Base-by-base conservation (phyloP, 37 sponge, comb jelly and placozoan genomes). In the Tethya wilhelma region DNA sequence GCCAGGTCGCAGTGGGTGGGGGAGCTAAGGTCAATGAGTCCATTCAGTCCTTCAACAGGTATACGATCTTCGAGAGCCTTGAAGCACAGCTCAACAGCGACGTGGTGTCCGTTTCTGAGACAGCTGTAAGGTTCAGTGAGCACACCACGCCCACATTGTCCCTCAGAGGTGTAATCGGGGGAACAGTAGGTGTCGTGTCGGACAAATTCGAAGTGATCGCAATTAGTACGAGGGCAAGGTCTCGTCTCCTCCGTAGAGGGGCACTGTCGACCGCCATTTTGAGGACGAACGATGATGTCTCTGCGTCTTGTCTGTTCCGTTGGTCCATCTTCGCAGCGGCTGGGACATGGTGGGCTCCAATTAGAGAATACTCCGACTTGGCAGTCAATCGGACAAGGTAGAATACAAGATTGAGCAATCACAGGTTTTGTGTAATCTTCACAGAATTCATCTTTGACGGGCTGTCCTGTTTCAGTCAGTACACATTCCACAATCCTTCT, bases 381-480 rank as follows among this genome's bases (percentile, higher is more conserved):
- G 43, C 82, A 81, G 46, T 81, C 82, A 31, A 81, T 38, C 22
- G 82, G 82, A 62, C 82, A 81, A 9, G 73, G 71, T 7, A 81
- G 0, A 25, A 14, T 57, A 17, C 82, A 81, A 28, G 25, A 22
- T n/a, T 59, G 56, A 9, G 37, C 41, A 20, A 34, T 14, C 34
- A 11, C 38, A 31, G 82, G 82, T 43, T 62, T 44, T 6, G 1
- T 29, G 2, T 23, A 26, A 5, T 66, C 67, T 28, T 44, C 31
- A 60, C 72, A 71, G 44, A 38, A 37, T 11, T 2, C 17, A 5
- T 71, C 64, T 22, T 32, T 19, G 9, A 63, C 70, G 12, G 56
- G 8, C 2, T 12, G 7, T 38, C 29, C 59, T 30, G 17, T 37
- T 0, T 4, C 7, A 2, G 0, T 17, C 4, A 72, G 4, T 3